These are phyloP conservation scores for Anguilla obscura DNA, from an alignment of 2,797 vertebrate genomes.

Conservation along the genomic window DNA sequence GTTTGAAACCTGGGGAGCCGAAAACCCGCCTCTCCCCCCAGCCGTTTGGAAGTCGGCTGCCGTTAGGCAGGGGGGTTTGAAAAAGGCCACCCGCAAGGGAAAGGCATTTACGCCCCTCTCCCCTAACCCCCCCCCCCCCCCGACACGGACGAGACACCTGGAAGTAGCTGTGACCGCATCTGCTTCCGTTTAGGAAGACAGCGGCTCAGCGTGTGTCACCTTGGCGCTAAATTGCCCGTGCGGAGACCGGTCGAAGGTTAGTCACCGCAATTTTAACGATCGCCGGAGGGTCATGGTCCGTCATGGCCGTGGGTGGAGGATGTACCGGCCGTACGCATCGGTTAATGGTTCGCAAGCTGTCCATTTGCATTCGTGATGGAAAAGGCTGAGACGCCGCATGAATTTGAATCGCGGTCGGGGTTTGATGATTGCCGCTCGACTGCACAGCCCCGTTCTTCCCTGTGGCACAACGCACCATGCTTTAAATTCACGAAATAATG, in stretches of 20 bases:
- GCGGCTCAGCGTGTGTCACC: neutral
- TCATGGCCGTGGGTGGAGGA: neutral
- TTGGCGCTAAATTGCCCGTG: neutral
- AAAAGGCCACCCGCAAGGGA: neutral
- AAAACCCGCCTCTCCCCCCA: neutral
- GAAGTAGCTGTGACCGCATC: neutral
- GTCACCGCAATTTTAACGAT: neutral
- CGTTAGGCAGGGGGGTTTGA: too few species aligned
- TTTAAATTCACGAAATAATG: too few species aligned
- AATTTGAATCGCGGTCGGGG: too few species aligned
- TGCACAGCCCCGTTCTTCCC: too few species aligned
- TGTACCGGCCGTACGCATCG: neutral
- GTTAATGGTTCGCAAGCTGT: neutral
- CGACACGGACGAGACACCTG: neutral
- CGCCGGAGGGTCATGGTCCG: neutral
- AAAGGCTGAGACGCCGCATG: too few species aligned
- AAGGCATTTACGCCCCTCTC: neutral
- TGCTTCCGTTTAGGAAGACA: neutral
- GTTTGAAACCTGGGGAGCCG: constrained; percentile 56
- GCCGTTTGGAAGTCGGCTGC: neutral
- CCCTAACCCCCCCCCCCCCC: too few species aligned
- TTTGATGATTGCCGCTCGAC: too few species aligned
- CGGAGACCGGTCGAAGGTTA: neutral
- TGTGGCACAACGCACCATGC: too few species aligned
- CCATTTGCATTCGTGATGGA: constrained; percentile 13